phyloP scores from a whole-genome alignment of 2,797 vertebrate genomes.

The Chromis chromis region DNA sequence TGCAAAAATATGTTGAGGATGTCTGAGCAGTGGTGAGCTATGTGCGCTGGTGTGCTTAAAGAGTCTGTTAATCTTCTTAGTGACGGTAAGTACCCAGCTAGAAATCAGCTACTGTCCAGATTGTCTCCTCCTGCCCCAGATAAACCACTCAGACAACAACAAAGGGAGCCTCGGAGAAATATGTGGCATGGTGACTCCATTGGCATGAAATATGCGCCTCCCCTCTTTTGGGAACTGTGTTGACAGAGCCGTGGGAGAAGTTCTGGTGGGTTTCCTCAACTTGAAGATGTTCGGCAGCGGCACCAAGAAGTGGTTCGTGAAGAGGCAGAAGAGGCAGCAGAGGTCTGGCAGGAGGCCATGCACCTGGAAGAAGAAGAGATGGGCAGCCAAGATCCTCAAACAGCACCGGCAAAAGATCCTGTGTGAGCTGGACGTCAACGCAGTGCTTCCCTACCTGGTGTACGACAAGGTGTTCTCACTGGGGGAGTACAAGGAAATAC shows the following conservation, averaged over 20 bases:
- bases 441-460: conserved; percentile 89
- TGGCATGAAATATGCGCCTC: conserved; percentile 79
- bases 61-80: conserved; percentile 91
- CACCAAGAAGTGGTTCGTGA: conserved; percentile 87
- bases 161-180: conserved; percentile 69
- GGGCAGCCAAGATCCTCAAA: conserved; percentile 84
- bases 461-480: conserved; percentile 90
- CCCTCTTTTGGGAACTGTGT: conserved; percentile 68
- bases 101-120: conserved; percentile 86
- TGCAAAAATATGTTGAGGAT: conserved; percentile 57
- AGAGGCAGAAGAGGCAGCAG: conserved; percentile 81
- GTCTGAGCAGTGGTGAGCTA: conserved; percentile 76
- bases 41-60: conserved; percentile 85
- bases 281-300: conserved; percentile 88
- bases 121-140: conserved; percentile 83
- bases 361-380: conserved; percentile 82
- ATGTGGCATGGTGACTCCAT: conserved; percentile 65
- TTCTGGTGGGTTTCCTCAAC: conserved; percentile 66
- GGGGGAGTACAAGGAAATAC: conserved; percentile 90
- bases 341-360: conserved; percentile 78
- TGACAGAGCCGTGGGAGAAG: conserved; percentile 71
- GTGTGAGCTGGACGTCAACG: conserved; percentile 87
- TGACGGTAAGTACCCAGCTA: conserved; percentile 83
- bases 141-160: conserved; percentile 81
- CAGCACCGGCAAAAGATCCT: conserved; percentile 87